Conservation (phyloP, 2,797 vertebrate species). For the Alosa sapidissima region DNA sequence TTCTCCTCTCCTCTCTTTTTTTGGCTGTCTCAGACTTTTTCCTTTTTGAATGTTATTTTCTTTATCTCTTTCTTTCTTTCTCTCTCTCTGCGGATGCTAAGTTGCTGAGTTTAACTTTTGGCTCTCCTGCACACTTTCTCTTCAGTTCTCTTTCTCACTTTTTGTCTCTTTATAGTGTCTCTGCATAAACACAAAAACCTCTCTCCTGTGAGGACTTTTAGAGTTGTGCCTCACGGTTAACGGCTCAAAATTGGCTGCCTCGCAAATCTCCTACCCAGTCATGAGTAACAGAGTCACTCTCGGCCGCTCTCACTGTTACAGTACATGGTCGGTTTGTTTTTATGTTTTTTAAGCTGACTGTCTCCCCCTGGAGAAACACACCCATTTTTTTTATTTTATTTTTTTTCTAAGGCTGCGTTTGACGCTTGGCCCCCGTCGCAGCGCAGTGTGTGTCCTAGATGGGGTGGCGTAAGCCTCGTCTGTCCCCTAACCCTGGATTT, state of each 20-base stretch:
- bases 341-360: neutral
- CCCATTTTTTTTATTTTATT: neutral
- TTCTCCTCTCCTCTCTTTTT: neutral
- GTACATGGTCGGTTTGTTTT: neutral
- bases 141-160: neutral
- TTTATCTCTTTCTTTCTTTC: neutral
- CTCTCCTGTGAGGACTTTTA: neutral
- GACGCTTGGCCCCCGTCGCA: neutral
- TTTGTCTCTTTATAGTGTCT: neutral
- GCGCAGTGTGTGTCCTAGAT: neutral
- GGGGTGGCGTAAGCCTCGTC: neutral
- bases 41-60: neutral
- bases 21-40: neutral
- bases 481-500: neutral
- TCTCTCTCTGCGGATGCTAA: neutral
- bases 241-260: neutral
- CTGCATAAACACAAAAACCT: neutral
- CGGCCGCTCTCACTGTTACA: neutral
- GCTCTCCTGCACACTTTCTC: too few species aligned
- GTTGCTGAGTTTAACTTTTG: too few species aligned
- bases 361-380: neutral
- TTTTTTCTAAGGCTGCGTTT: neutral
- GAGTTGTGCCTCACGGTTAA: neutral
- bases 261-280: neutral
- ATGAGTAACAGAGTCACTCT: neutral